These are phyloP conservation scores for Calonectris borealis DNA, from an alignment of 2,113 vertebrate species.

Conservation along the genomic window DNA sequence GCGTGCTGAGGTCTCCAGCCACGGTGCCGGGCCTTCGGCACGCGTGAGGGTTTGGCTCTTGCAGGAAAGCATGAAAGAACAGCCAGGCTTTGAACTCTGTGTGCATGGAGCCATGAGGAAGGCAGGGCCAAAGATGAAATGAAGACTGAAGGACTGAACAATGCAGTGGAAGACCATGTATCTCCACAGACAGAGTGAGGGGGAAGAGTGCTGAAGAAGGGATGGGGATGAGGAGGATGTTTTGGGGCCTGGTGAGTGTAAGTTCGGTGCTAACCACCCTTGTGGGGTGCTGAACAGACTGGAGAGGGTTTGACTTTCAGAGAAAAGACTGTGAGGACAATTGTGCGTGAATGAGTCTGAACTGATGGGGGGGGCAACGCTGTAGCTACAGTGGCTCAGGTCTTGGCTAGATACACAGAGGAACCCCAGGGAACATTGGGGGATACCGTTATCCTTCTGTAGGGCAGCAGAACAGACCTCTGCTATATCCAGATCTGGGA, in stretches of 20 bases:
- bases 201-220: not conserved
- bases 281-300: not conserved
- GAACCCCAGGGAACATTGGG: not conserved
- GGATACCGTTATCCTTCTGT: not conserved
- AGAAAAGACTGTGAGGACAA: not conserved
- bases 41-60: not conserved
- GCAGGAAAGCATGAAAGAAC: not conserved
- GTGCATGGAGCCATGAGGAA: not conserved
- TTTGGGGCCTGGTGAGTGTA: not conserved
- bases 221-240: not conserved
- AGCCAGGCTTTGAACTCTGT: not conserved
- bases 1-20: not conserved
- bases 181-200: not conserved
- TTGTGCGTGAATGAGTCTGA: not conserved
- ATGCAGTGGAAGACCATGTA: rapidly evolving
- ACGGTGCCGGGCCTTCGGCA: not conserved
- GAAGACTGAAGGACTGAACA: not conserved
- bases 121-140: not conserved
- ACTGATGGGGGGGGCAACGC: not conserved
- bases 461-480: not conserved
- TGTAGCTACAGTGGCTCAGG: not conserved
- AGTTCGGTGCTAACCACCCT: not conserved
- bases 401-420: not conserved
- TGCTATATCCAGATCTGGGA: not conserved
- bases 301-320: not conserved